Evolutionary conservation across 1,140 invertebrate species (phyloP).

Genomic region (Calliopsis andreniformis): DNA sequence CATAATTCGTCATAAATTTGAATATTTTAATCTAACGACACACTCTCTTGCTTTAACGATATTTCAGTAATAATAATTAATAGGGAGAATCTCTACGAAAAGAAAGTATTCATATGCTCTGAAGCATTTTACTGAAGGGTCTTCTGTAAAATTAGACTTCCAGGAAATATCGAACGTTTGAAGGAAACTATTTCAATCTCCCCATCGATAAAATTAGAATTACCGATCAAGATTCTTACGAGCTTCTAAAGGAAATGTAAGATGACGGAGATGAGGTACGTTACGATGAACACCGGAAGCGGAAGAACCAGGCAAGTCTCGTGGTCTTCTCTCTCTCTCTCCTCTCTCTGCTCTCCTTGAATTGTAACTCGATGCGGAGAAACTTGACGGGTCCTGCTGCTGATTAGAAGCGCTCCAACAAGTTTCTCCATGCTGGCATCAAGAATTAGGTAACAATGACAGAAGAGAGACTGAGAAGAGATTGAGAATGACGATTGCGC

Average conservation of each 20-base stretch:
- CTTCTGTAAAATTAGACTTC: no score
- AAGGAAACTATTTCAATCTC: constrained; percentile 56
- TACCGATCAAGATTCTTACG: constrained; percentile 63
- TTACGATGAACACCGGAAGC: constrained; percentile 33
- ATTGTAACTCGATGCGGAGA: constrained; percentile 71
- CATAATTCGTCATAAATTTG: neutral
- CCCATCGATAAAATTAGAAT: constrained; percentile 55
- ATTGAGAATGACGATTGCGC: neutral
- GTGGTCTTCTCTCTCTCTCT: no score
- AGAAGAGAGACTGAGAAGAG: neutral
- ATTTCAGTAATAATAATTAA: no score
- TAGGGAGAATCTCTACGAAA: no score
- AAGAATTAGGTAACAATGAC: constrained; percentile 72
- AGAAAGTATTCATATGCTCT: no score
- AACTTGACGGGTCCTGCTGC: constrained; percentile 74
- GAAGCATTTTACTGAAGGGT: no score
- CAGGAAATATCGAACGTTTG: no score
- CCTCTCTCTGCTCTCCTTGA: constrained; percentile 13
- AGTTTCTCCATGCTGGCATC: constrained; percentile 73
- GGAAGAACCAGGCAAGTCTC: constrained; percentile 22
- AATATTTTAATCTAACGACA: neutral
- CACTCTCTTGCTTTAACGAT: no score
- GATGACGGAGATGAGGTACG: constrained; percentile 41
- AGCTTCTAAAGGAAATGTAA: constrained; percentile 38
- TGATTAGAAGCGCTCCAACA: constrained; percentile 79